Conservation (phyloP, 1,140 invertebrate species). For the Leptestheria dahalacensis region DNA sequence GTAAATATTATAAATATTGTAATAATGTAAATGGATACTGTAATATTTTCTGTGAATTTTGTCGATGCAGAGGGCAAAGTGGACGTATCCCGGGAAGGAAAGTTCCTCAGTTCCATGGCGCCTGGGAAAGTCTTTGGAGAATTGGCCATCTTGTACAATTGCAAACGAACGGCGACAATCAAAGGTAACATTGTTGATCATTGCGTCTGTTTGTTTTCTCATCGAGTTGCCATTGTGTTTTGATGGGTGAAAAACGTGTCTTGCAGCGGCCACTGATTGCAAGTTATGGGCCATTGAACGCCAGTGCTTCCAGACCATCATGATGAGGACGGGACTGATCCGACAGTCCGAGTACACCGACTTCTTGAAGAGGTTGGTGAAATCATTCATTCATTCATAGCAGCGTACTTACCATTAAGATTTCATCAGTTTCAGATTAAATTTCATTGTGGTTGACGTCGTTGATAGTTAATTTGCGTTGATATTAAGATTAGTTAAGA, state of each 20-base stretch:
- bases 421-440: too few relatives aligned
- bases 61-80: slow-evolving; percentile 97
- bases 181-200: too few relatives aligned
- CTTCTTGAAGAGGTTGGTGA: slow-evolving; percentile 94
- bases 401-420: too few relatives aligned
- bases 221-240: too few relatives aligned
- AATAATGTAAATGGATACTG: too few relatives aligned
- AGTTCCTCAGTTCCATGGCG: slow-evolving; percentile 81
- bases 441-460: neutral
- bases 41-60: neutral
- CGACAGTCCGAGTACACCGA: slow-evolving; percentile 93
- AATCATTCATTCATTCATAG: too few relatives aligned
- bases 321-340: slow-evolving; percentile 95
- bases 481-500: too few relatives aligned
- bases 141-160: slow-evolving; percentile 97
- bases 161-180: slow-evolving; percentile 95
- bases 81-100: slow-evolving; percentile 89
- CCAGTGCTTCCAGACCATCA: slow-evolving; percentile 98
- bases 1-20: too few relatives aligned
- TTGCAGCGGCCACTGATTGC: slow-evolving; percentile 74
- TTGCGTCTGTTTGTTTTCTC: too few relatives aligned
- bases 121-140: slow-evolving; percentile 96
- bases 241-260: slow-evolving; percentile 11
- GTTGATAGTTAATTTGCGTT: neutral
- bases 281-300: slow-evolving; percentile 96